Base-by-base conservation (phyloP, 2,888 invertebrate genomes). In the Trichogramma dendrolimi region DNA sequence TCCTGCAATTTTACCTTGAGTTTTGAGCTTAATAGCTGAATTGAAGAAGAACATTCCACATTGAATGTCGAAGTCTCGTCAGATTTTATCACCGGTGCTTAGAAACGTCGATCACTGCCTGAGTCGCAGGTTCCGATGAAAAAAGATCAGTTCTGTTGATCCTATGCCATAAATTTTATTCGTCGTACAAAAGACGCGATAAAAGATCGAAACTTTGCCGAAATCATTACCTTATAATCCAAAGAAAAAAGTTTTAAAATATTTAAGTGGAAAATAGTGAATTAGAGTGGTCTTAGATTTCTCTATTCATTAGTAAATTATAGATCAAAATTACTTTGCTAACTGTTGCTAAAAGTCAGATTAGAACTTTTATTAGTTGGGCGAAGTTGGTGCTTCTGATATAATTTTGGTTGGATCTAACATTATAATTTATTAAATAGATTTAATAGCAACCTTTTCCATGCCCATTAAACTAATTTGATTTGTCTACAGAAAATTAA, bases 31-130 rank as follows among this genome's bases (percentile, higher is more conserved):
- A 44, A 11, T n/a, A 52, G 11, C 42, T 6, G 39, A 53, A 50
- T n/a, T n/a, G n/a, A 47, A 41, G 27, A 55, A 51, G 6, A 50
- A 47, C 57, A 54, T 61, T 58, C 50, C 55, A 60, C 55, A 7
- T 44, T 40, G 41, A 8, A 46, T 53, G 10, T 42, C 42, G n/a
- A 41, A 53, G 27, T 58, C 46, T 42, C 48, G 50, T 51, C 54
- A 50, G 42, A 11, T 64, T 50, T 53, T 49, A 51, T 54, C 38
- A 14, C 11, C 57, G 56, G 47, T 27, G 59, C 58, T 58, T 44
- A 58, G 51, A 61, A 61, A 61, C 43, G 57, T 64, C 61, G 59
- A 64, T 64, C 61, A 64, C 57, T 64, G 61, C 61, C 61, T 54
- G 27, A 27, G 27, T 27, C 27, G 53, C 38, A 49, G 27, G 51